Percentiles rank a stretch among this genome's conserved stretches.
Evolutionary conservation across 2,113 vertebrate genomes (phyloP).

Genomic region (Tachuris rubrigastra): DNA sequence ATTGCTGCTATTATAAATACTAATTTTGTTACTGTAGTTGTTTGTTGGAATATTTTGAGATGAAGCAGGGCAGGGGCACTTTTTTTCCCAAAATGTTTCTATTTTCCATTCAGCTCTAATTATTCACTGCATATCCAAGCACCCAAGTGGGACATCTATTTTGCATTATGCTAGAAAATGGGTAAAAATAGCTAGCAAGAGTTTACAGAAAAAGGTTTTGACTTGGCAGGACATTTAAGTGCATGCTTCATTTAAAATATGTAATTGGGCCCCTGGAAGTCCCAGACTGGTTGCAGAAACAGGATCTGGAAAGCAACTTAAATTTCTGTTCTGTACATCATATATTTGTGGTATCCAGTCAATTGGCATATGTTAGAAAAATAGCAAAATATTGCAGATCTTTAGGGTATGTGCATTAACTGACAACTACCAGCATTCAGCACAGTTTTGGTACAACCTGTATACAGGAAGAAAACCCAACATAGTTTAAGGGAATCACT

Average conservation of each 20-base stretch:
- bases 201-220: slow-evolving; percentile 36
- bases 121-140: slow-evolving; percentile 23
- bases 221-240: slow-evolving; percentile 37
- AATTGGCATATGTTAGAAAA: not conserved
- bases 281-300: not conserved
- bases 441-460: not conserved
- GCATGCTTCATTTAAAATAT: slow-evolving; percentile 30
- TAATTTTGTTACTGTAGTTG: not conserved
- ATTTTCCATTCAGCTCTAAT: slow-evolving; percentile 26
- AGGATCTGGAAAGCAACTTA: not conserved
- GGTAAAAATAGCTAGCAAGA: slow-evolving; percentile 29
- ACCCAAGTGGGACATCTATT: slow-evolving; percentile 9
- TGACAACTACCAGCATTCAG: not conserved
- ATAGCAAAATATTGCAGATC: not conserved
- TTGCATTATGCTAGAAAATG: slow-evolving; percentile 12
- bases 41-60: not conserved
- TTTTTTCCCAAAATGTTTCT: not conserved
- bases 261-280: slow-evolving; percentile 25
- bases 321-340: not conserved
- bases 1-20: not conserved
- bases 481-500: not conserved
- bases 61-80: not conserved
- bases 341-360: not conserved
- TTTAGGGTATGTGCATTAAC: not conserved
- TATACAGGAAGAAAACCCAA: not conserved